A percentile compares a stretch with the other conserved stretches of the same genome.
Evolutionary conservation across 1,140 invertebrate genomes (phyloP).

Genomic region (Drosophila triauraria): DNA sequence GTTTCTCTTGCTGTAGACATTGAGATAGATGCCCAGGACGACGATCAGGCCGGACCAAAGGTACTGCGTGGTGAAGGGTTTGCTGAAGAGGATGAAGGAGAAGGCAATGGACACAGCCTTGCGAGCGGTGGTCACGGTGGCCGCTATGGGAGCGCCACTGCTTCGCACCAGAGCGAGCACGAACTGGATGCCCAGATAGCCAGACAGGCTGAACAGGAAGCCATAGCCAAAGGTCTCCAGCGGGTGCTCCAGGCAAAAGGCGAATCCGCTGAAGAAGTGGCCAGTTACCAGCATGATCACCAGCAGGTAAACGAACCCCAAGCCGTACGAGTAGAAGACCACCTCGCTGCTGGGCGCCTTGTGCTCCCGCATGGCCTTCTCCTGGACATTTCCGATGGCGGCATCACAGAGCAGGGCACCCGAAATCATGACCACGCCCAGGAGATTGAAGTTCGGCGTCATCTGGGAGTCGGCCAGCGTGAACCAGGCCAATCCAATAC

Average conservation of each 20-base stretch:
- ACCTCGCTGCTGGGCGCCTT: constrained; percentile 95
- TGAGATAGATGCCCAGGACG: constrained; percentile 95
- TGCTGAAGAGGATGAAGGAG: constrained; percentile 97
- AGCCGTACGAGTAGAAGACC: constrained; percentile 96
- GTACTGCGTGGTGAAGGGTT: constrained; percentile 97
- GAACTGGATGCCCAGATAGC: constrained; percentile 96
- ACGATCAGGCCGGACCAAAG: constrained; percentile 95
- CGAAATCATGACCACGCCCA: constrained; percentile 94
- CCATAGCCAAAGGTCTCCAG: constrained; percentile 93
- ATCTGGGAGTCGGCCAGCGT: constrained; percentile 96
- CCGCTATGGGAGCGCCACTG: constrained; percentile 95
- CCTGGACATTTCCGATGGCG: constrained; percentile 97
- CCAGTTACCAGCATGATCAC: constrained; percentile 90
- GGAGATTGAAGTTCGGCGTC: constrained; percentile 93
- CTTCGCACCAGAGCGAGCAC: constrained; percentile 94
- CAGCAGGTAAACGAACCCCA: constrained; percentile 94
- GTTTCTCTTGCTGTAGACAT: constrained; percentile 93
- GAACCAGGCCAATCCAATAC: constrained; percentile 95
- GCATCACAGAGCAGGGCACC: constrained; percentile 96
- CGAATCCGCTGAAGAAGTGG: constrained; percentile 90
- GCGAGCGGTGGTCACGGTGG: constrained; percentile 94
- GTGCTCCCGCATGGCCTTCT: constrained; percentile 95
- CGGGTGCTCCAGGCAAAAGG: constrained; percentile 92
- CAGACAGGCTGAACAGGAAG: constrained; percentile 93
- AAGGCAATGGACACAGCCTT: constrained; percentile 97